Evolutionary conservation across 1,140 invertebrate species (phyloP).

Genomic region (Drosophila cardini): DNA sequence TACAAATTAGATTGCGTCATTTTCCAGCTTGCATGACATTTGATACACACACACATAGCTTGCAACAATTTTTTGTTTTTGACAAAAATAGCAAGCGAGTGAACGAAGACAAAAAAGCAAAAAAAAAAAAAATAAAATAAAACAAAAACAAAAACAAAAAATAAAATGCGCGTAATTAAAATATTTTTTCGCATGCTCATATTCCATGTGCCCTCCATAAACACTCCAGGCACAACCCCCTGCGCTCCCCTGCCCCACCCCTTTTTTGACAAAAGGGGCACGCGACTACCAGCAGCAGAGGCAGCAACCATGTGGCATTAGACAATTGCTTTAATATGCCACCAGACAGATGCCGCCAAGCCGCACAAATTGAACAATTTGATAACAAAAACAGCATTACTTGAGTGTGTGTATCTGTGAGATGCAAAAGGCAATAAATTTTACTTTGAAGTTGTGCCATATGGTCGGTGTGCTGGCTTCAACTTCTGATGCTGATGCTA

Average conservation of each 20-base stretch:
- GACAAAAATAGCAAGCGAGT: slow-evolving; percentile 67
- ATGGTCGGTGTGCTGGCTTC: slow-evolving; percentile 58
- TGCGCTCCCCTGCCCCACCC: background rate
- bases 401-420: slow-evolving; percentile 52
- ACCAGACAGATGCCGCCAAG: slow-evolving; percentile 61
- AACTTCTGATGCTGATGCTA: too few species aligned
- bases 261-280: slow-evolving; percentile 39
- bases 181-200: slow-evolving; percentile 75
- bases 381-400: slow-evolving; percentile 65
- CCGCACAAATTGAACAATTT: slow-evolving; percentile 80
- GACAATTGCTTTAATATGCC: slow-evolving; percentile 81
- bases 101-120: too few species aligned
- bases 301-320: slow-evolving; percentile 74
- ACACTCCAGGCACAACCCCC: slow-evolving; percentile 16
- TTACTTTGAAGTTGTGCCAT: slow-evolving; percentile 74
- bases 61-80: slow-evolving; percentile 54
- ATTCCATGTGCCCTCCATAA: slow-evolving; percentile 44
- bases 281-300: slow-evolving; percentile 74
- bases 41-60: slow-evolving; percentile 62
- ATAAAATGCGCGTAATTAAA: slow-evolving; percentile 73
- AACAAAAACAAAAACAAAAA: background rate
- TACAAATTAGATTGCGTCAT: slow-evolving; percentile 62
- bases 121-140: too few species aligned
- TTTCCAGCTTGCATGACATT: slow-evolving; percentile 63
- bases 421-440: slow-evolving; percentile 68